A percentile compares a stretch with the other conserved stretches of the same genome.
phyloP scores from a whole-genome alignment of 2,113 vertebrate genomes.

The Heliornis fulica region DNA sequence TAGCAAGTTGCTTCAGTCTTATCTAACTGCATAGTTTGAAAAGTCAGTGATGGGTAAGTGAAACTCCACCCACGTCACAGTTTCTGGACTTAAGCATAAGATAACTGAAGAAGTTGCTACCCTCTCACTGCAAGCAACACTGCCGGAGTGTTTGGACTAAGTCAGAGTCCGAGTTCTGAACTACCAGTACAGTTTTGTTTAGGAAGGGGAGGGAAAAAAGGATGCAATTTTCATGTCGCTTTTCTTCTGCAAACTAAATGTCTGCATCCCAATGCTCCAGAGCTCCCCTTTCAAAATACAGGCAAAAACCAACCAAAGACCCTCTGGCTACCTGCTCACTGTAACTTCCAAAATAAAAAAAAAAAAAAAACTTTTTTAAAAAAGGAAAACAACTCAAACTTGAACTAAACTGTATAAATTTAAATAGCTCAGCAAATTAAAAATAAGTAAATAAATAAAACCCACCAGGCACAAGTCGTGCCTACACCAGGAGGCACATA shows the following conservation, averaged over 20 bases:
- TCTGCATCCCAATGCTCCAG: fast-evolving
- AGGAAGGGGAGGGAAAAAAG: not conserved
- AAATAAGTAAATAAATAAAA: not conserved
- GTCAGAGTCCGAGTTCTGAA: not conserved
- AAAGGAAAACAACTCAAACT: not conserved
- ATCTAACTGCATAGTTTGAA: slow-evolving; percentile 46
- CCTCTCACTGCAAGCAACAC: not conserved
- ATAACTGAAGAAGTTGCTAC: not conserved
- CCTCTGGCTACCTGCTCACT: fast-evolving
- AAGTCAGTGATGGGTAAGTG: slow-evolving; percentile 53
- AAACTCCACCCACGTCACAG: slow-evolving; percentile 57
- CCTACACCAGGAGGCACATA: not conserved
- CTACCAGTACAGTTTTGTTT: not conserved
- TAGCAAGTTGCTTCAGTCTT: slow-evolving; percentile 50
- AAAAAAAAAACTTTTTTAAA: not conserved
- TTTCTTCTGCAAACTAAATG: not conserved
- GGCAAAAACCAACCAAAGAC: not conserved
- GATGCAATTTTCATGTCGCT: not conserved
- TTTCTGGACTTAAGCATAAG: slow-evolving; percentile 17
- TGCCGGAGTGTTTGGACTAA: not conserved
- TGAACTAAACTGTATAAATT: not conserved
- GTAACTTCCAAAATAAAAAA: not conserved
- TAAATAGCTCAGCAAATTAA: not conserved
- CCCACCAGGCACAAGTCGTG: not conserved
- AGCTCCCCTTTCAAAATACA: not conserved